Percentiles rank a stretch among this genome's conserved stretches.
phyloP scores from a whole-genome alignment of 2,888 invertebrate genomes.

The Torymus auratus region DNA sequence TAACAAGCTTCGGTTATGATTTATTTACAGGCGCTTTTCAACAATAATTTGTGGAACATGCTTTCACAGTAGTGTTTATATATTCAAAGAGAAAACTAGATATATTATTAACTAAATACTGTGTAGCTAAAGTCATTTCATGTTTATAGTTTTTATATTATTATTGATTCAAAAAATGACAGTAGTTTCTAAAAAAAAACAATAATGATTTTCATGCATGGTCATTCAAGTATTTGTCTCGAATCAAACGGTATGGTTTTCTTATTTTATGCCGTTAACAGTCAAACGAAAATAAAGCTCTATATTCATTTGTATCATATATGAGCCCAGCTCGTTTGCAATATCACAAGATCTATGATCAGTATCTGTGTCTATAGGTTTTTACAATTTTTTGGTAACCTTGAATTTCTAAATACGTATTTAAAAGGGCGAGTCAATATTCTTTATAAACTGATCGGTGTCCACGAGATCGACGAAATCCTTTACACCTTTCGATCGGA shows the following conservation, averaged over 20 bases:
- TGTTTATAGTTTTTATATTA: no score
- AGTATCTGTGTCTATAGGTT: background rate
- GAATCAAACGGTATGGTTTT: no score
- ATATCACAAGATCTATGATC: background rate
- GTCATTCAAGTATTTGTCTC: no score
- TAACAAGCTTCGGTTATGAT: constrained; percentile 4
- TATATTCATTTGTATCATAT: no score
- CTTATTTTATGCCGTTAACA: no score
- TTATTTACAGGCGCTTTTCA: constrained; percentile 19
- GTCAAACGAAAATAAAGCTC: no score
- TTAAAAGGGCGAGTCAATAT: constrained; percentile 57
- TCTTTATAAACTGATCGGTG: constrained; percentile 66
- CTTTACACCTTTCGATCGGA: constrained; percentile 77
- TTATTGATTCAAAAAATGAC: no score
- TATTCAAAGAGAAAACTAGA: no score
- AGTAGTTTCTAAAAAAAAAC: no score
- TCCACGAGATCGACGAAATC: constrained; percentile 78
- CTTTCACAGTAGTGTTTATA: background rate
- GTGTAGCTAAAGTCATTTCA: no score
- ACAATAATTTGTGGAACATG: background rate
- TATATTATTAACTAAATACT: no score
- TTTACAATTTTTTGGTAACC: background rate
- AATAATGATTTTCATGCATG: no score
- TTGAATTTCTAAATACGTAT: background rate
- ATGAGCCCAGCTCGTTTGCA: background rate